phyloP scores from a whole-genome alignment of 2,888 invertebrate genomes.

The Horisme vitalbata region DNA sequence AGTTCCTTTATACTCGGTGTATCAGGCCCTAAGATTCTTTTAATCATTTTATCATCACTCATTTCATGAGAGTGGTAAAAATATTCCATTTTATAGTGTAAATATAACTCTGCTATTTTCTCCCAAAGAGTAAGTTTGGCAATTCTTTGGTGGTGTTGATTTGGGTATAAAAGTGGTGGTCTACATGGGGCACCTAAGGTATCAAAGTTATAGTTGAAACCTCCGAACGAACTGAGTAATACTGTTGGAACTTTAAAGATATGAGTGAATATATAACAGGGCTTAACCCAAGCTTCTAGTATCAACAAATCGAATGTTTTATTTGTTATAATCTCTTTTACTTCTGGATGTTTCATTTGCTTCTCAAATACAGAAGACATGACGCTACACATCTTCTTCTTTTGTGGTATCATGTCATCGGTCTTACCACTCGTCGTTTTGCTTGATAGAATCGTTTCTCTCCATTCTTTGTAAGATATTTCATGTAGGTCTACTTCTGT shows the following conservation, averaged over 20 bases:
- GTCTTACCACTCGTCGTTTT: conserved; percentile 3
- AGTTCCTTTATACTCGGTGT: conserved; percentile 36
- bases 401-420: conserved; percentile 7
- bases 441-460: conserved; percentile 8
- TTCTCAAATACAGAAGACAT: conserved; percentile 3
- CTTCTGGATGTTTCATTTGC: conserved; percentile 29
- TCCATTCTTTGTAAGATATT: conserved; percentile 42
- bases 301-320: conserved; percentile 63
- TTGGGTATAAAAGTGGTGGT: conserved; percentile 15
- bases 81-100: conserved; percentile 14
- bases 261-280: conserved; percentile 51
- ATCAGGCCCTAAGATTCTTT: conserved; percentile 37
- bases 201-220: conserved; percentile 14
- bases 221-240: conserved; percentile 29
- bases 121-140: conserved; percentile 20
- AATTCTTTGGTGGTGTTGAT: conserved; percentile 9
- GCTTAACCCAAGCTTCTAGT: conserved; percentile 52
- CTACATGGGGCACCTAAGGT: conserved; percentile 16
- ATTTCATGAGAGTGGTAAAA: conserved; percentile 12
- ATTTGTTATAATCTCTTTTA: conserved; percentile 37
- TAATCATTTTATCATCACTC: conserved; percentile 25
- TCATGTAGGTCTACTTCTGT: conserved; percentile 56
- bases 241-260: conserved; percentile 48
- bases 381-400: neutral
- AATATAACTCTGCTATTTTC: conserved; percentile 20